Evolutionary conservation across 2,113 vertebrate genomes (phyloP).

Genomic region (Tichodroma muraria): DNA sequence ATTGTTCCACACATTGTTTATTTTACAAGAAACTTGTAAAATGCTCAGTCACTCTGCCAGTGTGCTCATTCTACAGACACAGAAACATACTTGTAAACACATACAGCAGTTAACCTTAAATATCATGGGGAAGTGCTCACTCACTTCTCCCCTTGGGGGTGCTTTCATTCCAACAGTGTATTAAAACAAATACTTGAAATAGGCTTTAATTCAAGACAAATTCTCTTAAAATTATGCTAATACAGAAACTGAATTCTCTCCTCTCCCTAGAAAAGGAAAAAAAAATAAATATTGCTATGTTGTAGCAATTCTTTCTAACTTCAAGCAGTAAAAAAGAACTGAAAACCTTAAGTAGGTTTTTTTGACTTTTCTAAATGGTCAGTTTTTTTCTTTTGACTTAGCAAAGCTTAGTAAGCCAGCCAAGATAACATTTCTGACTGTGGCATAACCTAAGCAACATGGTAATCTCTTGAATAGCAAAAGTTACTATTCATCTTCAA

Average conservation of each 20-base stretch:
- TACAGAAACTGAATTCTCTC: background rate
- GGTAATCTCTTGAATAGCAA: background rate
- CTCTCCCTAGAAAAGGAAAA: background rate
- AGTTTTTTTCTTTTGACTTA: background rate
- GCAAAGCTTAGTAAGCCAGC: background rate
- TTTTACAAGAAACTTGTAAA: background rate
- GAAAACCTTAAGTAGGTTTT: background rate
- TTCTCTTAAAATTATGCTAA: background rate
- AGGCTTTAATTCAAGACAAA: background rate
- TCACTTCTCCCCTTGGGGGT: background rate
- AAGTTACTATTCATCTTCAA: background rate
- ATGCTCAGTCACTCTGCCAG: background rate
- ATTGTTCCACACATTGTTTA: background rate
- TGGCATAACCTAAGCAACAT: background rate
- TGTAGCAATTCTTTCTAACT: background rate
- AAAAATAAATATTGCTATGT: background rate
- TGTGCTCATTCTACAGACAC: background rate
- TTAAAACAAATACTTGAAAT: background rate
- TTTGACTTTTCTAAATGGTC: background rate
- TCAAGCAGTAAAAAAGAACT: background rate
- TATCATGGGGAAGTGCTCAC: background rate
- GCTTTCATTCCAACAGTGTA: background rate
- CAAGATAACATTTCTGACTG: background rate
- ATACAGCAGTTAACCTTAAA: background rate
- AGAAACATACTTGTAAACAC: background rate